Base-by-base conservation (phyloP, 2,113 vertebrate species). In the Glaucomys volans region DNA sequence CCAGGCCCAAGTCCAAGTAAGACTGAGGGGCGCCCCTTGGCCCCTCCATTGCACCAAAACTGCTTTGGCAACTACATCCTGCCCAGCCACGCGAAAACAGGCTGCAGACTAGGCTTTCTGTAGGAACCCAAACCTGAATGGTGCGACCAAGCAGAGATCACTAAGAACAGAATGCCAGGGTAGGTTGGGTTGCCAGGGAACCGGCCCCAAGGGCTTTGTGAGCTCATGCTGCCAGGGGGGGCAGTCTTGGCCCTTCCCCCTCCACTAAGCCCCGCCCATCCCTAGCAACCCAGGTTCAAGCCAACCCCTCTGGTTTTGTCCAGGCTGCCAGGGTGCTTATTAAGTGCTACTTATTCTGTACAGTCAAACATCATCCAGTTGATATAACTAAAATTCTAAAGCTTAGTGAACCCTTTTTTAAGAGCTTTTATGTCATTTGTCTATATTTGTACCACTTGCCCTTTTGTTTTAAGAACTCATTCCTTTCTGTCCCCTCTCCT, bases 391-490 rank as follows among this genome's bases (percentile, higher is more conserved):
- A 79, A 94, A 77, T 83, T 77, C 40, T 66, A 22, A 92, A 83
- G 50, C 94, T 71, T 86, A 69, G 32, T 82, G 69, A 91, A 71
- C 30, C n/a, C n/a, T 71, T 76, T 24, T 47, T 47, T 6, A 47
- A 47, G 57, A 57, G 9, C 44, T 91, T 94, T 62, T 5, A 44
- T n/a, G 24, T 12, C n/a, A 5, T 69, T 1, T 74, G 16, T 81
- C 91, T 86, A 30, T 91, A 80, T 85, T 67, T 95, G 52, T 90
- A 42, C 37, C 35, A 52, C 83, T 77, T 90, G 26, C 83, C 81
- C 59, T 87, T 87, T 76, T 62, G 40, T 90, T 90, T 67, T 76
- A 93, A 76, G 5, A 9, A 47, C 44, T 47, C 44, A 47, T 47
- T 47, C 44, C 44, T 47, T 47, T 47, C 44, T n/a, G n/a, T n/a